Percentiles rank a stretch among this genome's conserved stretches.
These are phyloP conservation scores for Aethina tumida DNA, from an alignment of 1,140 invertebrate species.

Conservation along the genomic window DNA sequence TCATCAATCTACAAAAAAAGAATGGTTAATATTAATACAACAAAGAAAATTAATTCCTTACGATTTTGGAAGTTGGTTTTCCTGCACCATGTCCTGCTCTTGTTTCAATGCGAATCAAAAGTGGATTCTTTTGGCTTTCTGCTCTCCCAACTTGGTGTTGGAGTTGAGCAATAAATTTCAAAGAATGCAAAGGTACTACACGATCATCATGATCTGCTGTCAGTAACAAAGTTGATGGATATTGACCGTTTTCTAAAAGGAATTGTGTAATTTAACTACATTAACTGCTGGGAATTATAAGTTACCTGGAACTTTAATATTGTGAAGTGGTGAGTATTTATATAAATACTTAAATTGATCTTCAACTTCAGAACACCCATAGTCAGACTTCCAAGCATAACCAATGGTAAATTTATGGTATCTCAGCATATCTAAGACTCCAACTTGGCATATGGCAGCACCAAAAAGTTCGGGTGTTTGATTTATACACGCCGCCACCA, in stretches of 20 bases:
- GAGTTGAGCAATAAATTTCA: conserved; percentile 89
- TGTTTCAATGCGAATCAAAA: conserved; percentile 84
- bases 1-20: conserved; percentile 73
- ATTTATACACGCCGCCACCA: conserved; percentile 88
- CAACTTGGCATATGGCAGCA: conserved; percentile 56
- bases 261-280: background rate
- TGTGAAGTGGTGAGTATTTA: conserved; percentile 94
- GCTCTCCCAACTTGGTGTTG: conserved; percentile 63
- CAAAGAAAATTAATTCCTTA: conserved; percentile 39
- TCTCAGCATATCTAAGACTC: conserved; percentile 91
- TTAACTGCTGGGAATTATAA: background rate
- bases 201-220: conserved; percentile 98
- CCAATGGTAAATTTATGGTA: conserved; percentile 99
- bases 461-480: conserved; percentile 93
- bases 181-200: conserved; percentile 89
- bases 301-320: conserved; percentile 57
- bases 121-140: conserved; percentile 69
- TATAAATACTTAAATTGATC: conserved; percentile 82
- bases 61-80: conserved; percentile 88
- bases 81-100: conserved; percentile 94
- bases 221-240: conserved; percentile 81
- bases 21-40: conserved; percentile 10
- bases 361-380: conserved; percentile 80
- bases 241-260: conserved; percentile 47
- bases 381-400: conserved; percentile 93